A percentile compares a stretch with the other conserved stretches of the same genome.
Conservation (phyloP, 2,113 vertebrate species). For the Cyprinodon variegatus region DNA sequence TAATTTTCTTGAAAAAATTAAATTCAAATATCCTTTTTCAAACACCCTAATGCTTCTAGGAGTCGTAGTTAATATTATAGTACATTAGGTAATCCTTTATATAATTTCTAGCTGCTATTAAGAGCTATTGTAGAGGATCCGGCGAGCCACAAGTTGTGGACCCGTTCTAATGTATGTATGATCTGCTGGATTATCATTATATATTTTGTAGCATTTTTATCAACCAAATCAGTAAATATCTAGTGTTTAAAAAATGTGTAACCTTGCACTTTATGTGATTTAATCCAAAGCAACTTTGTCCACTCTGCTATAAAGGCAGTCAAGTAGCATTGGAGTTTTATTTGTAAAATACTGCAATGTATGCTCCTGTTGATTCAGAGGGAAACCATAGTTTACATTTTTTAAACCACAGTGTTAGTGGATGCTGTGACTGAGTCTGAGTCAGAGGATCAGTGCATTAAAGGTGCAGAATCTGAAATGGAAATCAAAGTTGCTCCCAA, state of each 20-base stretch:
- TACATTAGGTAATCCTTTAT: too few species aligned
- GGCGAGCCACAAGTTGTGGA: too few species aligned
- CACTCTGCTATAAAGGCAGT: neutral
- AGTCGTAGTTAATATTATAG: too few species aligned
- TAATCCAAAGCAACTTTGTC: neutral
- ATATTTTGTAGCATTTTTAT: neutral
- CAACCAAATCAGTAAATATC: too few species aligned
- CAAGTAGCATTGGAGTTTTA: neutral
- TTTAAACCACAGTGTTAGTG: neutral
- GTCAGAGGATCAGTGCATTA: neutral
- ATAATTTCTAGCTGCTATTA: too few species aligned
- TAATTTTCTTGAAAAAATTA: too few species aligned
- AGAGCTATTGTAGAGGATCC: too few species aligned
- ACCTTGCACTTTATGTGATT: neutral
- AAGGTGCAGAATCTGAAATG: neutral
- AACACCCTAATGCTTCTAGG: too few species aligned
- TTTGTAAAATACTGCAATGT: neutral
- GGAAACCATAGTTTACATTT: neutral
- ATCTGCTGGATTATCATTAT: neutral
- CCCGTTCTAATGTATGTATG: neutral
- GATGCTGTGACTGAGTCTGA: neutral
- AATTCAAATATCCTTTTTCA: too few species aligned
- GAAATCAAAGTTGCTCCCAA: neutral
- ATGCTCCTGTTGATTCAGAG: neutral
- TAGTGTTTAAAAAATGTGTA: neutral